Conservation (phyloP, 2,113 vertebrate species). For the Antechinus stuartii region DNA sequence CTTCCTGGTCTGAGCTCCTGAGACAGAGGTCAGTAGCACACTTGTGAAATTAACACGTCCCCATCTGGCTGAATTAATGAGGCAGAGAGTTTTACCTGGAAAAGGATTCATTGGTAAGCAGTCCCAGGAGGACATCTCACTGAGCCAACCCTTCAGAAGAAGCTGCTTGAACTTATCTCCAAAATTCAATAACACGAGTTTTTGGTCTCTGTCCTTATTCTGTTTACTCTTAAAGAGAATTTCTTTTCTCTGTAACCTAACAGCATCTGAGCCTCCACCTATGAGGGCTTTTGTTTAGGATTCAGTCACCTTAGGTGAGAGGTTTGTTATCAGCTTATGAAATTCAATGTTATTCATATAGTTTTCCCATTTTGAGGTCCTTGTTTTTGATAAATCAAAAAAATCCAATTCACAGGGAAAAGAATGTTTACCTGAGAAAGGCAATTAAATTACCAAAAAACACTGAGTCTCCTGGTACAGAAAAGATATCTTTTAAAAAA, state of each 20-base stretch:
- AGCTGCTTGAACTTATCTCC: neutral
- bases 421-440: neutral
- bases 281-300: neutral
- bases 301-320: neutral
- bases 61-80: neutral
- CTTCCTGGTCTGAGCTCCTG: neutral
- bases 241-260: neutral
- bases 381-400: conserved; percentile 1
- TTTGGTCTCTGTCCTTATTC: neutral
- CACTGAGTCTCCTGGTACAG: neutral
- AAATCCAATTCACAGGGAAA: neutral
- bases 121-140: too few relatives aligned
- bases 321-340: neutral
- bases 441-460: neutral
- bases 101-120: neutral
- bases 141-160: neutral
- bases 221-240: neutral
- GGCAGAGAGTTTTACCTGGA: neutral
- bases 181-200: neutral
- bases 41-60: fast-evolving
- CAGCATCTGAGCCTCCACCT: neutral
- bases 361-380: neutral
- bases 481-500: neutral
- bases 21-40: neutral
- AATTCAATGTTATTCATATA: neutral